phyloP scores from a whole-genome alignment of 2,888 invertebrate species.

The Ditula angustiorana region DNA sequence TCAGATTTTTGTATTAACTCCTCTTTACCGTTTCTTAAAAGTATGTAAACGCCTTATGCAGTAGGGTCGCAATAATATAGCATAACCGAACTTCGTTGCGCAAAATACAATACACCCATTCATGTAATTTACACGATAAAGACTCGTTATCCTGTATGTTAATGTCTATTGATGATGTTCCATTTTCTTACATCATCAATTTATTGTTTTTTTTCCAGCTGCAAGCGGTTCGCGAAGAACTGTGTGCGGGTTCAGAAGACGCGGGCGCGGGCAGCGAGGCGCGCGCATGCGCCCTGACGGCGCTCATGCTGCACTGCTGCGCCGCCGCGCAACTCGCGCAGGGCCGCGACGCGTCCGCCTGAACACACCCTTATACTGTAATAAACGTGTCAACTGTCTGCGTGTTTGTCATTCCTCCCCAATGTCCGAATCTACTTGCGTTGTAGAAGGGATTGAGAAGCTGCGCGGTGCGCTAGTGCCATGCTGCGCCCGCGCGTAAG shows the following conservation, averaged over 20 bases:
- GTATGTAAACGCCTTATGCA: no score
- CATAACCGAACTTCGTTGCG: no score
- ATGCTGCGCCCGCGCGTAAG: constrained; percentile 96
- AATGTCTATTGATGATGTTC: no score
- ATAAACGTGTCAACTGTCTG: constrained; percentile 24
- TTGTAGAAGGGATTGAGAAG: background rate
- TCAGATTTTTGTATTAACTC: no score
- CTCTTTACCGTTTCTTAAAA: no score
- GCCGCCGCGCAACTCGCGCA: constrained; percentile 94
- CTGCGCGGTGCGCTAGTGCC: constrained; percentile 89
- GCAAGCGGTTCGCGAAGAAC: constrained; percentile 76
- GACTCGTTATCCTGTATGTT: no score
- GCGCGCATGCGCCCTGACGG: constrained; percentile 95
- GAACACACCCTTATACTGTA: constrained; percentile 48
- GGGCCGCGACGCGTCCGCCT: constrained; percentile 65
- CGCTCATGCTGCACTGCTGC: constrained; percentile 97
- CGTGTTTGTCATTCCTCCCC: background rate
- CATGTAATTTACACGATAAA: no score
- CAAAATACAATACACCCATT: no score
- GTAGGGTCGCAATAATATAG: no score
- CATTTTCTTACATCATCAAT: no score
- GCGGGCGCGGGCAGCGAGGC: constrained; percentile 87
- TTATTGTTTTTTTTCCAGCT: constrained; percentile 54
- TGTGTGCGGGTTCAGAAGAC: constrained; percentile 62
- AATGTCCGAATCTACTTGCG: background rate